Evolutionary conservation across 2,888 invertebrate species (phyloP).

Genomic region (Lepidocyrtinus sp.): DNA sequence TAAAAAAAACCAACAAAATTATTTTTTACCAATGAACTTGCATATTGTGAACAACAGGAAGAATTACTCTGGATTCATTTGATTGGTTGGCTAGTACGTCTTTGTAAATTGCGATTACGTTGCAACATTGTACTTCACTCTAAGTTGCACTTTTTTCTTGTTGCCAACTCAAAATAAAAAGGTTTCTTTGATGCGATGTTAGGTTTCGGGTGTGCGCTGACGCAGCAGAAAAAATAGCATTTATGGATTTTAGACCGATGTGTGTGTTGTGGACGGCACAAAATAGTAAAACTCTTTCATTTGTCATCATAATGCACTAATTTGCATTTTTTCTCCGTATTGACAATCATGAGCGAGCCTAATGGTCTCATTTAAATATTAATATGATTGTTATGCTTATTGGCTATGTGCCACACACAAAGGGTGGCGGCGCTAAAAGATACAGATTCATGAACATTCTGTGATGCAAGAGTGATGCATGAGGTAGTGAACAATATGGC

Average conservation of each 20-base stretch:
- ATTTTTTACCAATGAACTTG: background rate
- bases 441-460: background rate
- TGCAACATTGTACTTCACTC: slow-evolving; percentile 10
- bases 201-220: no score
- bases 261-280: background rate
- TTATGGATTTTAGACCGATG: background rate
- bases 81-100: slow-evolving; percentile 6
- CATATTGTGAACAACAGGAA: slow-evolving; percentile 30
- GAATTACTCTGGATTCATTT: slow-evolving; percentile 24
- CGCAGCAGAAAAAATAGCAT: background rate
- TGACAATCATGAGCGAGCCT: slow-evolving; percentile 18
- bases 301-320: slow-evolving; percentile 39
- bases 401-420: slow-evolving; percentile 30
- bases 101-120: slow-evolving; percentile 18
- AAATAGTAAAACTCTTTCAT: background rate
- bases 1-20: background rate
- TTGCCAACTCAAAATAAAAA: slow-evolving; percentile 18
- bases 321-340: slow-evolving; percentile 40
- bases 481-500: slow-evolving; percentile 17
- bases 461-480: background rate
- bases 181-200: background rate
- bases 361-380: slow-evolving; percentile 18
- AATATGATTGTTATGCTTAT: slow-evolving; percentile 15
- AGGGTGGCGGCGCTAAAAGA: slow-evolving; percentile 22
- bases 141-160: slow-evolving; percentile 1